phyloP scores from a whole-genome alignment of 1,140 invertebrate species.

The Triops longicaudatus region DNA sequence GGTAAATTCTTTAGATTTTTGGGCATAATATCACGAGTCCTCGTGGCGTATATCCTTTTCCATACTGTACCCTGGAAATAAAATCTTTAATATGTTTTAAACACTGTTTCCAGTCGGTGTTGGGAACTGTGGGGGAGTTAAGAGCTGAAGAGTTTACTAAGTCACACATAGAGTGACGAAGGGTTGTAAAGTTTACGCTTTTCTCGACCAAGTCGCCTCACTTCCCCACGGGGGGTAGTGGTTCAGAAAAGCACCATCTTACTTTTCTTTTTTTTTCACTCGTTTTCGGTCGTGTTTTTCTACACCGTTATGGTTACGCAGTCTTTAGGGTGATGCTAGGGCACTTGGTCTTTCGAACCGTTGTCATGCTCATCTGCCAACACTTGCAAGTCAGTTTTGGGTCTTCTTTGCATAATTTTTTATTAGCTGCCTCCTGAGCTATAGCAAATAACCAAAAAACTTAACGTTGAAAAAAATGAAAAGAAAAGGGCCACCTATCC shows the following conservation, averaged over 20 bases:
- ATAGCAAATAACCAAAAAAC: not conserved
- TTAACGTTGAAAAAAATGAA: not conserved
- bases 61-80: too few relatives aligned
- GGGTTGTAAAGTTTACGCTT: constrained; percentile 4
- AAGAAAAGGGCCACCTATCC: not conserved
- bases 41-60: too few relatives aligned
- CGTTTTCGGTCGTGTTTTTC: not conserved
- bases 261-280: not conserved
- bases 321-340: not conserved
- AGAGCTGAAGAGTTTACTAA: not conserved
- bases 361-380: constrained; percentile 14
- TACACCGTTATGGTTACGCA: not conserved
- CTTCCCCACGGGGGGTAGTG: not conserved
- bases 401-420: not conserved
- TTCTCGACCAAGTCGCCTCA: not conserved
- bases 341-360: not conserved
- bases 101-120: not conserved
- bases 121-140: not conserved
- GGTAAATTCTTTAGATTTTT: not conserved
- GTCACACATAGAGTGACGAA: constrained; percentile 7
- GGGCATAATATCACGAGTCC: too few relatives aligned
- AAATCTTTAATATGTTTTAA: not conserved
- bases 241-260: not conserved
- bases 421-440: not conserved
- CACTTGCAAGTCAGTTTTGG: not conserved